Evolutionary conservation across 2,113 vertebrate genomes (phyloP).

Genomic region (Australoheros scitulus): DNA sequence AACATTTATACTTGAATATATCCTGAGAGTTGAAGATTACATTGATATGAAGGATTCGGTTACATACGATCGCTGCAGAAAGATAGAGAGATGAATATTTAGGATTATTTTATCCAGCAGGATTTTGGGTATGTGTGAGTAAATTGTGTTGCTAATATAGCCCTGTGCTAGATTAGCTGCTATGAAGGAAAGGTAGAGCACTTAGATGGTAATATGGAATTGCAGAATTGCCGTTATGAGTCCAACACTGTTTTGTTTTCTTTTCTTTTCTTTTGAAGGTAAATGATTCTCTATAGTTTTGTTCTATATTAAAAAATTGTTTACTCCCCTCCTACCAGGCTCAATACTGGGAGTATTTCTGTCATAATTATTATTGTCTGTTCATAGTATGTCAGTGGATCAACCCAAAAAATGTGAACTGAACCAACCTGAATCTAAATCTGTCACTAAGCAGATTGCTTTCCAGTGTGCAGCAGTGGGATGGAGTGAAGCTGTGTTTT

Average conservation of each 20-base stretch:
- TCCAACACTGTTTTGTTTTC: constrained; percentile 11
- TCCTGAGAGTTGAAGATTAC: neutral
- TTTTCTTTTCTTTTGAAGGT: constrained; percentile 1
- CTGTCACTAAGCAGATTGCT: neutral
- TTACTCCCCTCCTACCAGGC: neutral
- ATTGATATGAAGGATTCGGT: constrained; percentile 5
- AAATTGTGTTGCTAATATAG: constrained; percentile 6
- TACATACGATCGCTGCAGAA: neutral
- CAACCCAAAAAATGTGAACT: constrained; percentile 50
- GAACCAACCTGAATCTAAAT: constrained; percentile 6
- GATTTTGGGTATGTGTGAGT: neutral
- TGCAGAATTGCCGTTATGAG: neutral
- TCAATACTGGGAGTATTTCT: constrained; percentile 37
- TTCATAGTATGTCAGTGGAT: constrained; percentile 60
- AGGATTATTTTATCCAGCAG: neutral
- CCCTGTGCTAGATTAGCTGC: neutral
- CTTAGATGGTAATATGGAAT: neutral
- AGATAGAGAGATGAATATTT: neutral
- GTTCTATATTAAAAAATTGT: constrained; percentile 18
- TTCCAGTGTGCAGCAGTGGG: neutral
- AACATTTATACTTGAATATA: constrained; percentile 48
- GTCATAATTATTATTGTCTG: constrained; percentile 37
- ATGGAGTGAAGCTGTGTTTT: neutral
- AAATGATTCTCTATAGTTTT: constrained; percentile 1
- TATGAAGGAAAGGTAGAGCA: neutral